Evolutionary conservation across 2,113 vertebrate species (phyloP), one percentile per base, ranked within the genome.

Genomic region (Panthera leo): DNA sequence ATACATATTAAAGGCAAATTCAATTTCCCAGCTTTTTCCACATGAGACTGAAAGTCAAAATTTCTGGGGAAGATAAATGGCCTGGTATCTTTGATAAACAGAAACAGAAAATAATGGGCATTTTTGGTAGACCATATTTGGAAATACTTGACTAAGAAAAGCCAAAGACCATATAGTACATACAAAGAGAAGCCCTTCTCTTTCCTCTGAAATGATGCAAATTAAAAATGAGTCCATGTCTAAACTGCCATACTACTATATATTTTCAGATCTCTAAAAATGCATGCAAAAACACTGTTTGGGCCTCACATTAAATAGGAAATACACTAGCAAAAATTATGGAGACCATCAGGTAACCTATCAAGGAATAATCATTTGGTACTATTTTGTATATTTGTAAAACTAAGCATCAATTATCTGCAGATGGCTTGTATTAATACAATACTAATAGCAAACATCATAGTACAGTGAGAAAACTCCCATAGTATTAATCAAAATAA

Each of bases 61-160:
- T 85, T 96, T 95, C 75, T 83, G 19, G 25, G 14, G 89, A 93
- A 84, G 31, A 84, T n/a, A 94, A 90, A 78, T 65, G 12, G 1
- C 8, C 25, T 48, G 14, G 16, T 29, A 8, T 87, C 7, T 83
- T 78, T 78, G 31, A 55, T 87, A 91, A 87, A 70, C 4, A 83
- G 68, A 93, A 84, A 31, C 27, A 68, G n/a, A 5, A 94, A 94
- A 83, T 79, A 88, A 67, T 34, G 61, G 8, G 21, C 83, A 68
- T 27, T 85, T 67, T 82, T 95, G 25, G 15, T 76, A 68, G 48
- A 76, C 39, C 23, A 51, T 58, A 51, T 71, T 96, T 71, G 29
- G 25, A 87, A 95, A 73, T 78, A 65, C 4, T 51, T 45, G 21
- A 23, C 58, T 68, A 42, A 82, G 58, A 70, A 96, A 94, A 78